Evolutionary conservation across 2,797 vertebrate species (phyloP).

Genomic region (Varecia variegata): DNA sequence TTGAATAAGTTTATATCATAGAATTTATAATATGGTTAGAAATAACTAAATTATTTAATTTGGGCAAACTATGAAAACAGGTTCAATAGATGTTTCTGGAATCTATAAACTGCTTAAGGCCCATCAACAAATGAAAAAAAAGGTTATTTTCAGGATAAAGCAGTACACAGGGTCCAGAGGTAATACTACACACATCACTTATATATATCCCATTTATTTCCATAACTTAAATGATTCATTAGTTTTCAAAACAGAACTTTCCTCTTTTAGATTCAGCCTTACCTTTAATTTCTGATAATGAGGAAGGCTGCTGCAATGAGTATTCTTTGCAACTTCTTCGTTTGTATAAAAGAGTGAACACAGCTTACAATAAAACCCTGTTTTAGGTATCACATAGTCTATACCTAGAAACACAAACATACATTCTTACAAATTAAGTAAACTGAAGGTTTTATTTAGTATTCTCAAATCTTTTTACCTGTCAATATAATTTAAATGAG

Average conservation of each 20-base stretch:
- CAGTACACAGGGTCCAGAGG: not conserved
- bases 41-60: constrained; percentile 3
- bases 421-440: constrained; percentile 77
- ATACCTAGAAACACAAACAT: constrained; percentile 90
- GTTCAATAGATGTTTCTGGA: not conserved
- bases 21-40: not conserved
- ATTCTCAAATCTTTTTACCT: constrained; percentile 58
- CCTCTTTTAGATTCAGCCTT: constrained; percentile 78
- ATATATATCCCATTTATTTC: not conserved
- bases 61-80: not conserved
- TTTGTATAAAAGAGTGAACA: constrained; percentile 98
- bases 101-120: constrained; percentile 1
- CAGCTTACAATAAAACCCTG: constrained; percentile 97
- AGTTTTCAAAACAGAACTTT: constrained; percentile 59
- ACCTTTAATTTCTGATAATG: constrained; percentile 99
- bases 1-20: not conserved
- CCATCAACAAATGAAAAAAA: not conserved
- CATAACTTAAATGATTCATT: not conserved
- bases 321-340: constrained; percentile 95
- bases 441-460: constrained; percentile 56
- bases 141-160: not conserved
- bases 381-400: constrained; percentile 95
- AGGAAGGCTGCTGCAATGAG: constrained; percentile 94
- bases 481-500: constrained; percentile 45
- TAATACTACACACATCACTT: constrained; percentile 18